Evolutionary conservation across 2,888 invertebrate genomes (phyloP).

Genomic region (Tipula helvola): DNA sequence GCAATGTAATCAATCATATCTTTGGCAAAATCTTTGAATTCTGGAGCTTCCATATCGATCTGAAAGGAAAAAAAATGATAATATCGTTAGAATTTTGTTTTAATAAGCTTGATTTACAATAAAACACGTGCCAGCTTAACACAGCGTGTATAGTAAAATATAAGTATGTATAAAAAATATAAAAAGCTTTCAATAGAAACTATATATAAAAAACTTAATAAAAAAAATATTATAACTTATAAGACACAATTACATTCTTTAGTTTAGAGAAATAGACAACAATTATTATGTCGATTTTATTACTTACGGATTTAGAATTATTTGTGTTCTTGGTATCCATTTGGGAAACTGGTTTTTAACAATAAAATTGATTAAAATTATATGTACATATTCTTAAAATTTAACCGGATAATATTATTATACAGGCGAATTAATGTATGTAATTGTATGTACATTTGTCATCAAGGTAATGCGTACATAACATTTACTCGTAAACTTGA

Average conservation of each 20-base stretch:
- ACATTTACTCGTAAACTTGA: neutral
- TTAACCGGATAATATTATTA: neutral
- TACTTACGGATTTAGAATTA: neutral
- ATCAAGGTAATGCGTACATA: neutral
- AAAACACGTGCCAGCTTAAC: neutral
- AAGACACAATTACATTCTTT: neutral
- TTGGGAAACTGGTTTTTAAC: neutral
- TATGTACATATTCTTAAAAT: neutral
- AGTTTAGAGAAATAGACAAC: neutral
- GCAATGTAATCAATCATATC: conserved; percentile 92
- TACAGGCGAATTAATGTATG: neutral
- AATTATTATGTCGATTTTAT: neutral
- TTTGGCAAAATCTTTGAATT: conserved; percentile 77
- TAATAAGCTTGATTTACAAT: conserved; percentile 5
- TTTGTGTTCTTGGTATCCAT: neutral
- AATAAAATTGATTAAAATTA: neutral
- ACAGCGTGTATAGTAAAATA: neutral
- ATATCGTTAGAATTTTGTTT: neutral
- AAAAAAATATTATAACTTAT: neutral
- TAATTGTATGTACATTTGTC: neutral
- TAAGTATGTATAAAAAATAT: neutral
- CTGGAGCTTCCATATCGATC: conserved; percentile 62
- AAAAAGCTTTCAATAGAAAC: neutral
- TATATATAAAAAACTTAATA: neutral
- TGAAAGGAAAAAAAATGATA: conserved; percentile 14